These are phyloP conservation scores for Rhagium mordax DNA, from an alignment of 2,888 invertebrate genomes.

Conservation along the genomic window DNA sequence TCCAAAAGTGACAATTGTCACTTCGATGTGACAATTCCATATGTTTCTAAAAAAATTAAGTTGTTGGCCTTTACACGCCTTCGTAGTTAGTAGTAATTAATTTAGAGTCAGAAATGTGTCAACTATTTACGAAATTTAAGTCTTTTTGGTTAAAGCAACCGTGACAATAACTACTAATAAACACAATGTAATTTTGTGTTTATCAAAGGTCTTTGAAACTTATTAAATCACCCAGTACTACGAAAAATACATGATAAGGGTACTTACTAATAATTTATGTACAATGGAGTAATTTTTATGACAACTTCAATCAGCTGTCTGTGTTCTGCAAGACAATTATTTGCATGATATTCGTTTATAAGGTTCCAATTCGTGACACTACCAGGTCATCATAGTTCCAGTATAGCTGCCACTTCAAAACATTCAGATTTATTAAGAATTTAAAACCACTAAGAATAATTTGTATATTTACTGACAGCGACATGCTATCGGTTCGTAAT, in stretches of 20 bases:
- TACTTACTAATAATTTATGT: slow-evolving; percentile 1
- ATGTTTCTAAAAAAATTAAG: too few relatives aligned
- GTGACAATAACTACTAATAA: background rate
- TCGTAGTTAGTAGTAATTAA: too few relatives aligned
- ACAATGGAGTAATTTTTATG: slow-evolving; percentile 44
- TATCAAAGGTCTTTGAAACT: background rate
- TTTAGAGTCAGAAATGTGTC: too few relatives aligned
- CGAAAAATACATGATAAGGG: background rate
- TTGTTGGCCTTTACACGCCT: too few relatives aligned
- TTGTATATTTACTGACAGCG: slow-evolving; percentile 55
- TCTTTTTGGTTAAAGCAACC: too few relatives aligned
- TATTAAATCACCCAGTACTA: background rate
- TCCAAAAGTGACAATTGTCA: too few relatives aligned
- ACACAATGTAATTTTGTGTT: background rate
- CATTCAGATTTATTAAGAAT: slow-evolving; percentile 57
- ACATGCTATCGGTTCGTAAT: slow-evolving; percentile 51
- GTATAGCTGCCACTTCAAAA: slow-evolving; percentile 52
- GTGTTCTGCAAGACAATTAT: slow-evolving; percentile 51
- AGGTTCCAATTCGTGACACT: slow-evolving; percentile 52
- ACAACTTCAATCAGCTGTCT: slow-evolving; percentile 53
- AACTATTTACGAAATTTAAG: too few relatives aligned
- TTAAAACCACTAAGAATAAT: slow-evolving; percentile 52
- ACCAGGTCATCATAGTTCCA: slow-evolving; percentile 37
- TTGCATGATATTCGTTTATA: slow-evolving; percentile 54
- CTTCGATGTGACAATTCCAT: too few relatives aligned